A percentile compares a stretch with the other conserved stretches of the same genome.
phyloP scores from a whole-genome alignment of 2,113 vertebrate genomes.

The Erpornis zantholeuca region DNA sequence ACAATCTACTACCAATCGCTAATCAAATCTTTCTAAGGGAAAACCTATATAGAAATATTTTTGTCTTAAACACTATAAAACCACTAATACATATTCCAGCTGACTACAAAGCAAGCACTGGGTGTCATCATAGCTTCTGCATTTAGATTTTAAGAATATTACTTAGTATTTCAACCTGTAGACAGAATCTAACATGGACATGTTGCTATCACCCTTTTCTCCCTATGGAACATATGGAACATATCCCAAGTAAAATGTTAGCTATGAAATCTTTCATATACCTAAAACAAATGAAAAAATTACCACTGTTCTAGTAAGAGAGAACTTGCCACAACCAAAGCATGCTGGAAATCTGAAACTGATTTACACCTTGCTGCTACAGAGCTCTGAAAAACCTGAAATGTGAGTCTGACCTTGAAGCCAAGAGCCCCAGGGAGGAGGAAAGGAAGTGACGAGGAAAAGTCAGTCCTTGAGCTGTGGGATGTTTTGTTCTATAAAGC shows the following conservation, averaged over 20 bases:
- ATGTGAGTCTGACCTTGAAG: not conserved
- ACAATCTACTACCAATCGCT: not conserved
- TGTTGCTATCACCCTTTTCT: not conserved
- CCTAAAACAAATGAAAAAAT: not conserved
- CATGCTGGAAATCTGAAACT: not conserved
- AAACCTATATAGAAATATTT: not conserved
- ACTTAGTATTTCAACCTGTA: not conserved
- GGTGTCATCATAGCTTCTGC: not conserved
- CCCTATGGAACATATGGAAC: too few species aligned
- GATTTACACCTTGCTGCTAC: not conserved
- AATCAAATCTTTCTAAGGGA: not conserved
- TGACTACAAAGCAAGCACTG: not conserved
- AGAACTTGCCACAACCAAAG: not conserved
- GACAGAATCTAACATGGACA: not conserved
- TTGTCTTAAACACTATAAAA: not conserved
- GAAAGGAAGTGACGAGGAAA: not conserved
- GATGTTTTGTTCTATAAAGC: not conserved
- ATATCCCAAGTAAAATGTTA: too few species aligned
- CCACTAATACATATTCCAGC: not conserved
- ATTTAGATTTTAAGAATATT: not conserved
- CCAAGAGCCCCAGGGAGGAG: not conserved
- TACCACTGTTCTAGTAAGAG: not conserved
- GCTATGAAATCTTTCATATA: not conserved
- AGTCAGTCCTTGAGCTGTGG: not conserved
- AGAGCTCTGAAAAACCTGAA: slow-evolving; percentile 27